phyloP scores from a whole-genome alignment of 1,140 invertebrate genomes.

The Drosophila kikkawai region DNA sequence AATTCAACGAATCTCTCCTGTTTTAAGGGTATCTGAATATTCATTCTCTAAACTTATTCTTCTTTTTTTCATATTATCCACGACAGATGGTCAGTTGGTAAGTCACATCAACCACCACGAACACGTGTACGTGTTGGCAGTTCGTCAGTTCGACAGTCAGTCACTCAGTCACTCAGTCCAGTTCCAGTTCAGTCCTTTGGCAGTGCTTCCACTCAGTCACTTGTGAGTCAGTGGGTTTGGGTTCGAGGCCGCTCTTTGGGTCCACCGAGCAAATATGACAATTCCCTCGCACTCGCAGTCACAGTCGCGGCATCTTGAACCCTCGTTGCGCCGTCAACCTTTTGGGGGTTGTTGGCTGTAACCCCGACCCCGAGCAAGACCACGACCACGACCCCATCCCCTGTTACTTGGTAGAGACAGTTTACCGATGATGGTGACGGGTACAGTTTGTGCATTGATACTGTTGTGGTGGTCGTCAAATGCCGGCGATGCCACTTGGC shows the following conservation, averaged over 20 bases:
- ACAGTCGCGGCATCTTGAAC: conserved; percentile 69
- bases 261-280: conserved; percentile 69
- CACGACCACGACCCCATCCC: conserved; percentile 27
- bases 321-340: conserved; percentile 48
- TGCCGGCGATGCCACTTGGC: conserved; percentile 68
- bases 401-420: conserved; percentile 27
- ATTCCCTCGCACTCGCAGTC: conserved; percentile 57
- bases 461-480: conserved; percentile 76
- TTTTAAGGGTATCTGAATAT: conserved; percentile 9
- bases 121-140: conserved; percentile 54
- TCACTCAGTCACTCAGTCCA: conserved; percentile 33
- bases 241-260: conserved; percentile 8
- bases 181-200: conserved; percentile 18
- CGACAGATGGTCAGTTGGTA: conserved; percentile 79
- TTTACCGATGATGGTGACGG: conserved; percentile 61
- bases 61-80: conserved; percentile 47
- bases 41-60: not conserved
- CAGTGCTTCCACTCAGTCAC: conserved; percentile 58
- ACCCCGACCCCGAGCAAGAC: conserved; percentile 25
- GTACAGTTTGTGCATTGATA: conserved; percentile 83
- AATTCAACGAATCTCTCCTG: not conserved
- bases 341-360: conserved; percentile 65
- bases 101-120: conserved; percentile 73
- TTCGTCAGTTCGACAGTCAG: conserved; percentile 50
- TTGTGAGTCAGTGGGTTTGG: conserved; percentile 54